A percentile compares a stretch with the other conserved stretches of the same genome.
Evolutionary conservation across 2,113 vertebrate genomes (phyloP).

Genomic region (Ctenodactylus gundi): DNA sequence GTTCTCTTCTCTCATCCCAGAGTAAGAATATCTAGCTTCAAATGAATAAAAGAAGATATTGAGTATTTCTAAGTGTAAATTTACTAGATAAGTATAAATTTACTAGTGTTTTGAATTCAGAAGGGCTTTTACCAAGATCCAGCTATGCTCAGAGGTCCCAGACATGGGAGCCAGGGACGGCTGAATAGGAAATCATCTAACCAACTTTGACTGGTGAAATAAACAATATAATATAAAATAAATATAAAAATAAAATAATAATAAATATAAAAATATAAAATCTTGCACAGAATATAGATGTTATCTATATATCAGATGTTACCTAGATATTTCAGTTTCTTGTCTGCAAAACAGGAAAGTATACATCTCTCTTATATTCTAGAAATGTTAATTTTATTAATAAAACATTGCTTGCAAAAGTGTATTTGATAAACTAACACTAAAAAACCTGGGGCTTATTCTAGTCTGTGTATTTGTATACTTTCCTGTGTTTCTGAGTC

Average conservation of each 20-base stretch:
- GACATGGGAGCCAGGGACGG: background rate
- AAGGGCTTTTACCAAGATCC: background rate
- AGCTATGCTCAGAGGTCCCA: background rate
- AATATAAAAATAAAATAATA: too few relatives aligned
- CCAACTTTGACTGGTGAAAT: background rate
- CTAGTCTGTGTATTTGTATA: background rate
- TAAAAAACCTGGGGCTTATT: conserved; percentile 6
- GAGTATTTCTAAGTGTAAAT: background rate
- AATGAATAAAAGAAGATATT: background rate
- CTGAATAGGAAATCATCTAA: background rate
- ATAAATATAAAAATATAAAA: too few relatives aligned
- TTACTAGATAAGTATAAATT: background rate
- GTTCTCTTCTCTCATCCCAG: background rate
- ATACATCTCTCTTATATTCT: background rate
- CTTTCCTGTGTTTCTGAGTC: background rate
- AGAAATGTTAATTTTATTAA: background rate
- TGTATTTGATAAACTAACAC: background rate
- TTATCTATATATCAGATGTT: too few relatives aligned
- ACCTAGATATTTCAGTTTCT: background rate
- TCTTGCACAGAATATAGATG: too few relatives aligned
- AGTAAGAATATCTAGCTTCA: background rate
- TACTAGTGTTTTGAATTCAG: background rate
- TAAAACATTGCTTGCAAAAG: background rate
- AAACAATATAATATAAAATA: too few relatives aligned
- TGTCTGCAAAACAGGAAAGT: background rate